Evolutionary conservation across 2,888 invertebrate genomes (phyloP).

Genomic region (Andrena trimmerana): DNA sequence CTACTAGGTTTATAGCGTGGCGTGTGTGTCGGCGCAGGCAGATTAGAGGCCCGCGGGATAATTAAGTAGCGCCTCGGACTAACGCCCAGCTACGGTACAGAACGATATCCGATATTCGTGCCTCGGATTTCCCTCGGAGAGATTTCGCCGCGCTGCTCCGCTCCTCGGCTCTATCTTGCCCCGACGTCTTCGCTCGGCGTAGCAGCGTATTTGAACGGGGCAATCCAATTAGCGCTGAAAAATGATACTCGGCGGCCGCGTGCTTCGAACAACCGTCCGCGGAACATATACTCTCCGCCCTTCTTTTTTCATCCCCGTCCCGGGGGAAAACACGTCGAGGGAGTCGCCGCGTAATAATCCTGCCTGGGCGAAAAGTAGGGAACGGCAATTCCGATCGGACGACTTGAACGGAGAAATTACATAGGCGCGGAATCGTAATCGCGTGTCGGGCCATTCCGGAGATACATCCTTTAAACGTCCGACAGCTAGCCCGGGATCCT

Average conservation of each 20-base stretch:
- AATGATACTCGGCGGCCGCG: slow-evolving; percentile 37
- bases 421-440: slow-evolving; percentile 4
- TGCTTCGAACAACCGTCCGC: background rate
- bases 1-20: slow-evolving; percentile 71
- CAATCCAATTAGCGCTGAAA: slow-evolving; percentile 44
- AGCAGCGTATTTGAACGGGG: slow-evolving; percentile 38
- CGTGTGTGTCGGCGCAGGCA: slow-evolving; percentile 82
- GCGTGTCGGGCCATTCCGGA: slow-evolving; percentile 13
- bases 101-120: slow-evolving; percentile 74
- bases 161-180: slow-evolving; percentile 46
- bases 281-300: background rate
- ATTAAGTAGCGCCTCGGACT: slow-evolving; percentile 85
- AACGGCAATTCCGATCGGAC: no score
- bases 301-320: background rate
- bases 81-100: slow-evolving; percentile 78
- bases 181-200: slow-evolving; percentile 41
- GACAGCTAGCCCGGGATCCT: background rate
- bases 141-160: slow-evolving; percentile 64
- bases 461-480: background rate
- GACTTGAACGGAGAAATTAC: no score
- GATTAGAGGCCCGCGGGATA: slow-evolving; percentile 84
- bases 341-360: background rate
- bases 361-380: no score
- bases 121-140: slow-evolving; percentile 72
- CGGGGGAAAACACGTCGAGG: background rate